phyloP scores from a whole-genome alignment of 2,797 vertebrate species.

The Agapornis canus region DNA sequence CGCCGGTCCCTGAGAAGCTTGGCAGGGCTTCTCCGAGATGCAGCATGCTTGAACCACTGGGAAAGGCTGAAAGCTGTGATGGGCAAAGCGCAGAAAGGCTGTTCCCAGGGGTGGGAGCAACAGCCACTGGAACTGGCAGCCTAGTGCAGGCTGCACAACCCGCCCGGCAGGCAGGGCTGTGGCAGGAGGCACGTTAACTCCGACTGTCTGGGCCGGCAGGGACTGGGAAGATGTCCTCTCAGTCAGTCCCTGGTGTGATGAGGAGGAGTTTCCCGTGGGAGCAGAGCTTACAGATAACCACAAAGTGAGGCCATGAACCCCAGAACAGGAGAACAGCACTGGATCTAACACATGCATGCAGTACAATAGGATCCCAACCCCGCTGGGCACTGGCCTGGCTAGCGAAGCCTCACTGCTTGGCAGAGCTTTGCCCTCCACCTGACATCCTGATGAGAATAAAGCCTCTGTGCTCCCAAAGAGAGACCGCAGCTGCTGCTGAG shows the following conservation, averaged over 20 bases:
- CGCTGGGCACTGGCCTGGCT: background rate
- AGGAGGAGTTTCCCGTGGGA: background rate
- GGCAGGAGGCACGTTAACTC: background rate
- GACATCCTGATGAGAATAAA: background rate
- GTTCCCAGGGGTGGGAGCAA: background rate
- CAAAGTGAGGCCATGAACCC: background rate
- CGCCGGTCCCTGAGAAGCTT: background rate
- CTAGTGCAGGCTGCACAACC: background rate
- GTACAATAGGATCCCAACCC: background rate
- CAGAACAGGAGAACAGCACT: background rate
- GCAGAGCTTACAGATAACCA: background rate
- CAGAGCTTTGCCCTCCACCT: background rate
- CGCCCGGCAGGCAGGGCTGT: background rate
- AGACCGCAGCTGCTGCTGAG: background rate
- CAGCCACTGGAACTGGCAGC: background rate
- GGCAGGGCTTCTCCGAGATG: background rate
- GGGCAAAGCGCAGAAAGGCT: background rate
- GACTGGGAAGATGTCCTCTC: background rate
- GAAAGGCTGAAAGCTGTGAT: background rate
- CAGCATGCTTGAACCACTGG: background rate
- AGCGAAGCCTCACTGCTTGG: rapidly evolving
- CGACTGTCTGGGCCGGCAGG: background rate
- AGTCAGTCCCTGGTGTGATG: background rate
- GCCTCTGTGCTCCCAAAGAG: background rate
- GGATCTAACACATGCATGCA: rapidly evolving